Base-by-base conservation (phyloP, 2,888 invertebrate genomes). In the Catocala sponsa region DNA sequence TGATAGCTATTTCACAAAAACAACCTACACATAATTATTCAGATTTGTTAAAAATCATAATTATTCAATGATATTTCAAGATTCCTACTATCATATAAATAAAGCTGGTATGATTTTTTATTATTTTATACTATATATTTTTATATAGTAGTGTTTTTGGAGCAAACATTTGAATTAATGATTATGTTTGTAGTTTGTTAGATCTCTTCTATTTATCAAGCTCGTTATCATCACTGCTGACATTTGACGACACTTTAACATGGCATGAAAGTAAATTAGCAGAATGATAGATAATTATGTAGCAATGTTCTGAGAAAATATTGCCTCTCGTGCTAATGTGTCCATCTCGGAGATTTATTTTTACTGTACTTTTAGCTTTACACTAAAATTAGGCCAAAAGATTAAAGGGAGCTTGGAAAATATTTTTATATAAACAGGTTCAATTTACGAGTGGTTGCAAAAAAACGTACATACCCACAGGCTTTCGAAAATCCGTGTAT, bases 311-410 rank as follows among this genome's bases (percentile, higher is more conserved):
- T 15, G n/a, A 52, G 59, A 58, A 60, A 73, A 76, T 62, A 62
- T 66, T 61, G 9, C 4, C 33, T n/a, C 15, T n/a, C 35, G 55
- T 42, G 43, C 49, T 50, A 48, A 47, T 57, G 47, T 63, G n/a
- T 46, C 58, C 61, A 62, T 66, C 68, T 62, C 58, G 55, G 12
- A 60, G 46, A 70, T 68, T 67, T 64, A 61, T 64, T 61, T 59
- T 55, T 64, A 44, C 46, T 53, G 48, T 50, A 60, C 48, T 53
- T 50, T 13, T 43, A 64, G 42, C 51, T 50, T 60, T 53, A 64
- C 25, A 53, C 38, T 35, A n/a, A 49, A 5, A 49, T 33, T 11
- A n/a, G 11, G 5, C 1, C 4, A 11, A 6, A 0, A 33, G 11
- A 49, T 49, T 44, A 5, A 49, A 33, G 2, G 33, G 11, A 25